Evolutionary conservation across 2,888 invertebrate genomes (phyloP).

Genomic region (Pantelozetes paolii): DNA sequence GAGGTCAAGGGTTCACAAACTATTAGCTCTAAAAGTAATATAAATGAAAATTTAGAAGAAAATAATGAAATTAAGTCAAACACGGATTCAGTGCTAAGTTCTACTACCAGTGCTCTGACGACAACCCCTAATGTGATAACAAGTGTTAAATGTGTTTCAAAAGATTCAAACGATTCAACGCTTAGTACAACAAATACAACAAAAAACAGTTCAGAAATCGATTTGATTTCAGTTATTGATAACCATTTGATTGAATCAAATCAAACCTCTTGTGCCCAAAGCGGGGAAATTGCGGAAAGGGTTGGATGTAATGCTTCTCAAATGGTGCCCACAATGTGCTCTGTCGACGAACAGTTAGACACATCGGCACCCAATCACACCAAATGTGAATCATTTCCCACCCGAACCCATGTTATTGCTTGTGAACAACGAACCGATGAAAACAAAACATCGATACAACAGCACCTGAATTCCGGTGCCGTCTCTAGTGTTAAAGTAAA

Average conservation of each 20-base stretch:
- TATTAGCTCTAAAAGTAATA: not conserved
- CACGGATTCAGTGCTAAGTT: not conserved
- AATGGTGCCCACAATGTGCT: conserved; percentile 36
- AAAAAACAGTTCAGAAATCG: not conserved
- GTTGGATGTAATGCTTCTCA: conserved; percentile 18
- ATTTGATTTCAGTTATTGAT: not conserved
- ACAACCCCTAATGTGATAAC: conserved; percentile 12
- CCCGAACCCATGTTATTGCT: not conserved
- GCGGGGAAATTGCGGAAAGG: not conserved
- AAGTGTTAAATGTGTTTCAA: conserved; percentile 28
- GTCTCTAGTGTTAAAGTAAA: conserved; percentile 10
- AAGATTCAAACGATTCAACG: not conserved
- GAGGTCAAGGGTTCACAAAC: conserved; percentile 24
- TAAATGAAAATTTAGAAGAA: conserved; percentile 17
- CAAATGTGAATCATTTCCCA: conserved; percentile 18
- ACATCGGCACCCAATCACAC: conserved; percentile 1
- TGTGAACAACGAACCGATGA: not conserved
- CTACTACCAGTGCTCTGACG: conserved; percentile 2
- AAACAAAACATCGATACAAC: conserved; percentile 1
- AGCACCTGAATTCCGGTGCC: not conserved
- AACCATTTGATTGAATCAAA: conserved; percentile 3
- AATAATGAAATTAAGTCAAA: not conserved
- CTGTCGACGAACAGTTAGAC: conserved; percentile 15
- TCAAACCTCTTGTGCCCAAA: not conserved
- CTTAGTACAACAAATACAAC: not conserved